A percentile compares a stretch with the other conserved stretches of the same genome.
These are phyloP conservation scores for Lasioglossum leucozonium DNA, from an alignment of 2,888 invertebrate species.

Conservation along the genomic window DNA sequence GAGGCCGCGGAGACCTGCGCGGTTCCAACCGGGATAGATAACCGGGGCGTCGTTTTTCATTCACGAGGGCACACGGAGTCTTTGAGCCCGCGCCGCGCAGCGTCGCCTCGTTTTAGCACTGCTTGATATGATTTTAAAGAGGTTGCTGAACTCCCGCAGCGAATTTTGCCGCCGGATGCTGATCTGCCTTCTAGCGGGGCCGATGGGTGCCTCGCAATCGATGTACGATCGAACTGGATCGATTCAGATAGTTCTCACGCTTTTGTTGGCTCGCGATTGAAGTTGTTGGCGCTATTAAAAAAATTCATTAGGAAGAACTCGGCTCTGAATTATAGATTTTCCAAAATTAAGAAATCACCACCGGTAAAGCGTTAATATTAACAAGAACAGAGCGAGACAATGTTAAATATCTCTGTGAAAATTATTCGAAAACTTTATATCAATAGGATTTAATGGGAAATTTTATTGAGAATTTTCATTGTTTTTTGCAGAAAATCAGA, in stretches of 20 bases:
- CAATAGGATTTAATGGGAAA: too few species aligned
- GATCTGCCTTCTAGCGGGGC: not conserved
- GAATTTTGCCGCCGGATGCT: not conserved
- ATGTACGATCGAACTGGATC: not conserved
- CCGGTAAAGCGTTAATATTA: too few species aligned
- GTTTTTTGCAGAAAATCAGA: not conserved
- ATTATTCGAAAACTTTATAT: not conserved
- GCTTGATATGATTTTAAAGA: constrained; percentile 29
- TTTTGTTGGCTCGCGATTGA: not conserved
- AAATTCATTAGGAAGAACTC: too few species aligned
- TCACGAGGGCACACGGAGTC: constrained; percentile 19
- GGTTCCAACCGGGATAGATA: not conserved
- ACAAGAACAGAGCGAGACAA: too few species aligned
- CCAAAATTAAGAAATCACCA: too few species aligned
- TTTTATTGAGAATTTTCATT: not conserved
- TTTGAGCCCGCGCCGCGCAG: constrained; percentile 9
- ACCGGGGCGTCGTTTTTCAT: constrained; percentile 24
- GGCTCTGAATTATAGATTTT: too few species aligned
- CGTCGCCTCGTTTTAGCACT: constrained; percentile 31
- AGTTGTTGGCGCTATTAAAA: not conserved
- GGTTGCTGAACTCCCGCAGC: constrained; percentile 8
- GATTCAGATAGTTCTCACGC: not conserved
- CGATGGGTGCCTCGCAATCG: not conserved
- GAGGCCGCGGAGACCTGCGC: not conserved
- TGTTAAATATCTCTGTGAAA: too few species aligned